Evolutionary conservation across 2,113 vertebrate species (phyloP).

Genomic region (Ochotona curzoniae): DNA sequence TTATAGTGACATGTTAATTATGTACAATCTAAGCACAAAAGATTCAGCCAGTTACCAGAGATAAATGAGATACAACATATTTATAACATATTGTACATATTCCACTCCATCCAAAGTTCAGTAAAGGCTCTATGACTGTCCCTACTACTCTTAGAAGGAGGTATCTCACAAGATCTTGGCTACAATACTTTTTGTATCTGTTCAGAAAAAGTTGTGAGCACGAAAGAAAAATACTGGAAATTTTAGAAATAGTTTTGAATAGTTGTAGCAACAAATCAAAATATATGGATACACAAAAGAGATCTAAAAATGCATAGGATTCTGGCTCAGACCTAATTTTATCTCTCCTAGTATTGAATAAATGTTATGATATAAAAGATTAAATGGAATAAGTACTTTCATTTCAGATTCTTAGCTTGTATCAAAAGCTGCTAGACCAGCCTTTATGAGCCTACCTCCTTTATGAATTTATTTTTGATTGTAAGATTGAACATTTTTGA

Average conservation of each 20-base stretch:
- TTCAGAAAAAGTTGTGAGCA: background rate
- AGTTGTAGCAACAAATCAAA: background rate
- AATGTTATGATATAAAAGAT: background rate
- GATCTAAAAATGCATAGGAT: background rate
- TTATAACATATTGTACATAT: background rate
- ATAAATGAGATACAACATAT: conserved; percentile 22
- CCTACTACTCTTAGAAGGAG: background rate
- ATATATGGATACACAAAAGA: background rate
- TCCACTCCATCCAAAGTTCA: background rate
- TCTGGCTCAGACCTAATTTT: background rate
- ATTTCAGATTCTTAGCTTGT: background rate
- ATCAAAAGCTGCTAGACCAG: background rate
- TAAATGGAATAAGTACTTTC: background rate
- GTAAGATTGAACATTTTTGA: too few relatives aligned
- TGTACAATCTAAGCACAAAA: conserved; percentile 51
- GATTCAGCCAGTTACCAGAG: conserved; percentile 59
- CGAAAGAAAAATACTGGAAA: conserved; percentile 10
- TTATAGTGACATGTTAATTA: conserved; percentile 78
- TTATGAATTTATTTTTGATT: too few relatives aligned
- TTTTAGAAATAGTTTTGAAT: background rate
- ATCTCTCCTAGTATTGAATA: background rate
- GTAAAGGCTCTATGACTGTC: background rate
- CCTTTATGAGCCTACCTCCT: too few relatives aligned
- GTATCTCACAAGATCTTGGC: too few relatives aligned
- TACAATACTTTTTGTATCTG: background rate